Base-by-base conservation (phyloP, 1,140 invertebrate genomes). In the Phortica variegata region DNA sequence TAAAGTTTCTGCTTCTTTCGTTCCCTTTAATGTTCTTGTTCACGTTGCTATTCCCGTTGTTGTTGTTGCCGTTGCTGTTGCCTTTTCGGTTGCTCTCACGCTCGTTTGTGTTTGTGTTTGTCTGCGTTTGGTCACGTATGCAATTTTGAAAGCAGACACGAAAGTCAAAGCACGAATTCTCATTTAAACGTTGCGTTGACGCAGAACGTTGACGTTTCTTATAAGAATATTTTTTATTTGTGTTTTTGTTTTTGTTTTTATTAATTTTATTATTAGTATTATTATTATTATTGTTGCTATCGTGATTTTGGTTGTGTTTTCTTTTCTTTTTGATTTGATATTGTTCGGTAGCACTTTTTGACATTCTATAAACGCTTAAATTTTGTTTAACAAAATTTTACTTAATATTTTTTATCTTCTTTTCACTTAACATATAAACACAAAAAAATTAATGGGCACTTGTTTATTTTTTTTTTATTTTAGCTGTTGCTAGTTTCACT, bases 301-400 rank as follows among this genome's bases (percentile, higher is more conserved):
- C 12, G 38, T 18, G 26, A 12, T 34, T 34, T 10, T 15, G 16
- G 13, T 34, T 34, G 33, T n/a, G 50, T 52, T 52, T 52, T 52
- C 50, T 46, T 38, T 52, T 52, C 50, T 52, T 52, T 47, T 54
- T 54, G n/a, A 54, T 49, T 49, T 54, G 46, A 49, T 44, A 49
- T 49, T 49, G 46, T 43, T 52, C 50, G 29, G 47, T 44, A 31
- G 47, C 42, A 49, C 52, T 54, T 54, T 54, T 54, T 40, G 39
- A 54, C 52, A 49, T 54, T 44, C 38, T 46, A 38, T 7, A 19
- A 38, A 18, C 32, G 13, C 6, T 8, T 8, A 34, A 15, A 34
- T 34, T 34, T 7, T 29, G 16, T 34, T 34, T 34, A 10, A 15
- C 12, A 34, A 16, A 17, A 6, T 18, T 10, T 40, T 40, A 5